Conservation (phyloP, 2,888 invertebrate species). For the Phengaris arion region DNA sequence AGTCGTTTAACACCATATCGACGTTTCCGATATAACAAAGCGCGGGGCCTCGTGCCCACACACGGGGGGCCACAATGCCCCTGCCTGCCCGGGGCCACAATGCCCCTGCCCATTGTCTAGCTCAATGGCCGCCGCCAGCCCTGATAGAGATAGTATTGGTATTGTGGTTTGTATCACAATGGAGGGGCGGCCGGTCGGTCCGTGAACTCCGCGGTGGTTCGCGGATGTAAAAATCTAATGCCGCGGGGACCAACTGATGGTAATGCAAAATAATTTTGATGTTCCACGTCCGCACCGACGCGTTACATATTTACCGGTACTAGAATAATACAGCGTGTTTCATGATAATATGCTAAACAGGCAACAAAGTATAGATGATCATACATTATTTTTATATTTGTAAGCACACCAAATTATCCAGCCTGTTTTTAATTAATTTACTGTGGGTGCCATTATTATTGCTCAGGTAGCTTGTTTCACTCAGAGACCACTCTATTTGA, state of each 20-base stretch:
- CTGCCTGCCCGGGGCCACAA: constrained; percentile 2
- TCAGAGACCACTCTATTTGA: too few species aligned
- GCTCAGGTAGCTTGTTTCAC: too few species aligned
- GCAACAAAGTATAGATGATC: too few species aligned
- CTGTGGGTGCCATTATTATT: too few species aligned
- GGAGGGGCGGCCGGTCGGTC: neutral
- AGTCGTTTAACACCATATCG: neutral
- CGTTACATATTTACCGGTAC: too few species aligned
- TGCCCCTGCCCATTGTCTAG: constrained; percentile 23
- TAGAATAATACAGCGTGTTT: too few species aligned
- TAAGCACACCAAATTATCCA: too few species aligned
- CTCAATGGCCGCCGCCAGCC: constrained; percentile 17
- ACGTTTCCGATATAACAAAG: constrained; percentile 1
- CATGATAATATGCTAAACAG: too few species aligned
- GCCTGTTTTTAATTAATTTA: too few species aligned
- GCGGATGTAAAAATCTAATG: neutral
- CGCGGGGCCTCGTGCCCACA: constrained; percentile 14
- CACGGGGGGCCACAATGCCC: constrained; percentile 13
- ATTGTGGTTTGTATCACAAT: constrained; percentile 13
- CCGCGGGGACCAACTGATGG: neutral
- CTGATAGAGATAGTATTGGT: constrained; percentile 9
- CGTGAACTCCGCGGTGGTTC: neutral
- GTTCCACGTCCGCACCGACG: too few species aligned
- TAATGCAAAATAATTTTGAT: too few species aligned
- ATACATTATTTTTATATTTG: too few species aligned